Evolutionary conservation across 2,797 vertebrate species (phyloP), one percentile per base, ranked within the genome.

Genomic region (Sorex maritimensis): DNA sequence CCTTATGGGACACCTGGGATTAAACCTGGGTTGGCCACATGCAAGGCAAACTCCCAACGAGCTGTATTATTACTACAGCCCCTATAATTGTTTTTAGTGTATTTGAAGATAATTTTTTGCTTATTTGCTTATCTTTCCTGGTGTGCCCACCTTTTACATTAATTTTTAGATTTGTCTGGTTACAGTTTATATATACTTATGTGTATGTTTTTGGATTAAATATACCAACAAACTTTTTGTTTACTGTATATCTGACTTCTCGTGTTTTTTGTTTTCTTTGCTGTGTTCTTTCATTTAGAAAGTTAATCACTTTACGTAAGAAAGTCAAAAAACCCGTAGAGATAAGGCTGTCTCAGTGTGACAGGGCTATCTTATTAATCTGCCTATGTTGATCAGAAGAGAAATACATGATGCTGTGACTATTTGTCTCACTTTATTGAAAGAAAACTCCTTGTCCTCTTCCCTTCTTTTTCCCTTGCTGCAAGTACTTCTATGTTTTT

Each of bases 151-250:
- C 24, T 9, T 65, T 84, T 44, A 65, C 11, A 52, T 52, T 52
- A 52, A 52, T 52, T 14, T 52, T 52, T 52, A 52, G 49, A 52
- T 4, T 28, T 6, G 28, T 77, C 81, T 58, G 21, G 58, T 73
- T 81, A 30, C 61, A 71, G 82, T 93, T 88, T 68, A 34, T 44
- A 5, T 63, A 78, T 28, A 44, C 41, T 81, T 65, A 72, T 38
- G n/a, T 85, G 2, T 23, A n/a, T 26, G 41, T 78, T 88, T 68
- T 68, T 9, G 9, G 28, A 67, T 71, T 14, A 82, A 41, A 61
- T 85, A 49, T 26, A 17, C 52, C 34, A 81, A 38, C 14, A 52
- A 46, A 30, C 6, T 86, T 6, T 52, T 79, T 61, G 3, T 73
- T 79, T 73, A 11, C 13, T 74, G 1, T 49, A 92, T n/a, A 3